A percentile compares a stretch with the other conserved stretches of the same genome.
phyloP scores from a whole-genome alignment of 2,113 vertebrate genomes.

The Urocynchramus pylzowi region DNA sequence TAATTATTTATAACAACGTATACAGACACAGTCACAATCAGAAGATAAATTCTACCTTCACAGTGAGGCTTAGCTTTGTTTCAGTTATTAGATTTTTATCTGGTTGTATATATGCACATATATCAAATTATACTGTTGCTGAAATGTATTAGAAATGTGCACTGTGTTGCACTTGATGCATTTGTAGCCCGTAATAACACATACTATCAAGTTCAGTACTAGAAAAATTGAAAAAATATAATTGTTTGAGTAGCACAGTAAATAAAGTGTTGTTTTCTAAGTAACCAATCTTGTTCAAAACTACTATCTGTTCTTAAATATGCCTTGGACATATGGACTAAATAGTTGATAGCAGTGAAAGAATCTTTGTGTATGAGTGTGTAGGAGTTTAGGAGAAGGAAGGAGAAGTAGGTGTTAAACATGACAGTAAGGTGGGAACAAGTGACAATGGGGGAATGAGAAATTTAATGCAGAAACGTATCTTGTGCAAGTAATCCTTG shows the following conservation, averaged over 20 bases:
- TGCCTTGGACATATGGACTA: conserved; percentile 3
- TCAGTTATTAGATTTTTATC: neutral
- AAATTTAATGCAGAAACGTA: neutral
- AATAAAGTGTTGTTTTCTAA: neutral
- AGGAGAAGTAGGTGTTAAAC: conserved; percentile 25
- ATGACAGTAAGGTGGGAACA: conserved; percentile 36
- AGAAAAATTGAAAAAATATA: neutral
- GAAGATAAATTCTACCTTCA: neutral
- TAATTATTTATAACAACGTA: neutral
- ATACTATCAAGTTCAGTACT: neutral
- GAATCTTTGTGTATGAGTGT: neutral
- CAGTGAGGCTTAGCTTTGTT: neutral
- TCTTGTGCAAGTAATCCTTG: neutral
- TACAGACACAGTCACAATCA: neutral
- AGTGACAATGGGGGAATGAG: conserved; percentile 16
- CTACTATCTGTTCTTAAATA: neutral
- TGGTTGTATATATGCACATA: neutral
- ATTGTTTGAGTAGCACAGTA: neutral
- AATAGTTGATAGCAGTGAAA: neutral
- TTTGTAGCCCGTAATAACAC: neutral
- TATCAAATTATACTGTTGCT: neutral
- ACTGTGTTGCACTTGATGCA: neutral
- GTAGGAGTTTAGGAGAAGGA: conserved; percentile 25
- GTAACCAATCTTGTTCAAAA: neutral
- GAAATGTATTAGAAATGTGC: neutral